Percentiles rank a stretch among this genome's conserved stretches.
Evolutionary conservation across 2,797 vertebrate species (phyloP).

Genomic region (Tapirus indicus): DNA sequence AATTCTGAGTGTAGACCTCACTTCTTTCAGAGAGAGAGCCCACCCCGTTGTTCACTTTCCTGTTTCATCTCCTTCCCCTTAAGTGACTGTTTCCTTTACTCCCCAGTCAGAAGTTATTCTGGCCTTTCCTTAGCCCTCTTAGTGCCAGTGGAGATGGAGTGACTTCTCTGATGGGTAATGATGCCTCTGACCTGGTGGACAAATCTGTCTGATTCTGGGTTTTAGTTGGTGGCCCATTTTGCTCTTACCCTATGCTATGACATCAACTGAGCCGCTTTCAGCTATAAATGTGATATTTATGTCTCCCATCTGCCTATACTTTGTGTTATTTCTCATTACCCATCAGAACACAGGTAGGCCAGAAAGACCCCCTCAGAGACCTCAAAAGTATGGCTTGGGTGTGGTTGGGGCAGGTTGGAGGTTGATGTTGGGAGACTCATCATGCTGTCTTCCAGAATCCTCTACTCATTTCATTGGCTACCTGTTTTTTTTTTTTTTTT

Average conservation of each 20-base stretch:
- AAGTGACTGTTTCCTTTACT: not conserved
- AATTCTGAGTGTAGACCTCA: not conserved
- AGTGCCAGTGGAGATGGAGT: not conserved
- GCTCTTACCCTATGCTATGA: not conserved
- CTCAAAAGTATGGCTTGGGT: not conserved
- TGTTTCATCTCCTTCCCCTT: not conserved
- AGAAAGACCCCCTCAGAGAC: not conserved
- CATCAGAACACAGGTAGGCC: not conserved
- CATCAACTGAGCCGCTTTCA: not conserved
- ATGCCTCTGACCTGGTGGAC: not conserved
- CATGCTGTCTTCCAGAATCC: not conserved
- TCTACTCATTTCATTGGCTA: not conserved
- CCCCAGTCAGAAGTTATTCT: not conserved
- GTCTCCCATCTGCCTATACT: not conserved
- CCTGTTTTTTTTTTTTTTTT: not conserved
- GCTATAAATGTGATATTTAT: not conserved
- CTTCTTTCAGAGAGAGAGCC: not conserved
- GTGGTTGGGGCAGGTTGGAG: not conserved
- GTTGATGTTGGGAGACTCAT: not conserved
- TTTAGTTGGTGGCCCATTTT: not conserved
- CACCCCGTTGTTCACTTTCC: not conserved
- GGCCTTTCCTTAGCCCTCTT: not conserved
- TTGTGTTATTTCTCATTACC: not conserved
- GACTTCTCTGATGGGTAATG: not conserved
- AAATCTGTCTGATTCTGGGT: not conserved